Evolutionary conservation across 2,797 vertebrate species (phyloP).

Genomic region (Atherinosoma microstoma): DNA sequence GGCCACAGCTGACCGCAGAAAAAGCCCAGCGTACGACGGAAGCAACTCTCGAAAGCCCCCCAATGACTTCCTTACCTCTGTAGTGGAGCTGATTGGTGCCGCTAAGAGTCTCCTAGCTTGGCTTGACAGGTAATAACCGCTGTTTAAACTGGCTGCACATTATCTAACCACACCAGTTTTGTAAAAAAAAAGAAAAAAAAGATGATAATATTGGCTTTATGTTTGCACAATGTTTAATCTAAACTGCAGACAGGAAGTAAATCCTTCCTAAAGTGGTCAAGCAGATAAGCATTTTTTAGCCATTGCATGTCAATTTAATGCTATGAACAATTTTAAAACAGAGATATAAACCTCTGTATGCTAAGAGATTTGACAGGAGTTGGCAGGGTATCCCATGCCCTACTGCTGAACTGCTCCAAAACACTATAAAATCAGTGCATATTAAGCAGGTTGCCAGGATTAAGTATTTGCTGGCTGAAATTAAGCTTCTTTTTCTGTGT

Average conservation of each 20-base stretch:
- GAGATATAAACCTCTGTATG: background rate
- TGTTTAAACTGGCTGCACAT: background rate
- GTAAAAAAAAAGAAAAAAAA: background rate
- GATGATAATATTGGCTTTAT: background rate
- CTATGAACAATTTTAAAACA: background rate
- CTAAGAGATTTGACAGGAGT: background rate
- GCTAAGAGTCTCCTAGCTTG: slow-evolving; percentile 96
- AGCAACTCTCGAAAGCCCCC: slow-evolving; percentile 89
- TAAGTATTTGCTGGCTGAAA: slow-evolving; percentile 45
- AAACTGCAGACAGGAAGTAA: background rate
- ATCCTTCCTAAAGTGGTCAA: background rate
- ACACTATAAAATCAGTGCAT: slow-evolving; percentile 48
- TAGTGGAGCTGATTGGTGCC: slow-evolving; percentile 95
- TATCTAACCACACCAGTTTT: background rate
- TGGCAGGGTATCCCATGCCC: slow-evolving; percentile 13
- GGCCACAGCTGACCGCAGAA: slow-evolving; percentile 89
- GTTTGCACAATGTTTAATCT: background rate
- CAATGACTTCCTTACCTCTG: slow-evolving; percentile 96
- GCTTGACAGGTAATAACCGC: slow-evolving; percentile 90
- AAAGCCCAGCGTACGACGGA: slow-evolving; percentile 87
- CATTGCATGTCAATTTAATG: slow-evolving; percentile 2
- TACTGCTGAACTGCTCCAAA: slow-evolving; percentile 29
- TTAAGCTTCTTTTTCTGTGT: slow-evolving; percentile 48
- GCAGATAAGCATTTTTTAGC: background rate
- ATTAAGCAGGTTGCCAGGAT: slow-evolving; percentile 50